Conservation (phyloP, 2,888 invertebrate species). For the Hydropsyche betteni region DNA sequence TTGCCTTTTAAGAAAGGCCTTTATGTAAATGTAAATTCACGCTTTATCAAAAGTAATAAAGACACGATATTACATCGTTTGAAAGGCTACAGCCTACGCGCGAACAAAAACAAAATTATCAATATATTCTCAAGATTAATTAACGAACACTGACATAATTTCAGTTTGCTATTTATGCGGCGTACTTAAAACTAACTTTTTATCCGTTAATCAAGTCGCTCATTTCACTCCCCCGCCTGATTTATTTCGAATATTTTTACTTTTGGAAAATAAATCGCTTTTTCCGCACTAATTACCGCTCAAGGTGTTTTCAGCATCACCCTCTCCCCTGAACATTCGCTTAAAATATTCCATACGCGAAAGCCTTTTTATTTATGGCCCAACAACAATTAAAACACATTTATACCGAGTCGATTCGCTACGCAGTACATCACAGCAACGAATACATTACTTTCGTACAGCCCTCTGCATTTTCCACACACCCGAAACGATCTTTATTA, state of each 20-base stretch:
- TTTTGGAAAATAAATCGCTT: not conserved
- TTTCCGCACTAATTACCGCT: conserved; percentile 8
- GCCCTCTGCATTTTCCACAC: too few relatives aligned
- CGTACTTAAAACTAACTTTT: too few relatives aligned
- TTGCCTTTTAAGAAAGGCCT: conserved; percentile 12
- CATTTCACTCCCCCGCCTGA: too few relatives aligned
- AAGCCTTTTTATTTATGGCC: conserved; percentile 28
- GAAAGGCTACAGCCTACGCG: too few relatives aligned
- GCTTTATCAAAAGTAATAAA: too few relatives aligned
- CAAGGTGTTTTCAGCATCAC: conserved; percentile 6
- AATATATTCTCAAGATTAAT: too few relatives aligned
- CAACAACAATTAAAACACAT: conserved; percentile 20
- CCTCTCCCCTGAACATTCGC: not conserved
- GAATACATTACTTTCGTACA: not conserved
- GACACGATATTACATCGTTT: too few relatives aligned
- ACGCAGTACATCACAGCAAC: conserved; percentile 5
- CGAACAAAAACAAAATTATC: too few relatives aligned
- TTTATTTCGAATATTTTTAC: not conserved
- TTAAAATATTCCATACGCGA: conserved; percentile 21
- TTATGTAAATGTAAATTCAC: not conserved
- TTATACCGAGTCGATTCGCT: conserved; percentile 6
- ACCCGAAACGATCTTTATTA: not conserved
- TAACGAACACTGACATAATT: too few relatives aligned
- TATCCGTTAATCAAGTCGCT: too few relatives aligned
- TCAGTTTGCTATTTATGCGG: too few relatives aligned